Evolutionary conservation across 2,797 vertebrate genomes (phyloP).

Genomic region (Peromyscus eremicus): DNA sequence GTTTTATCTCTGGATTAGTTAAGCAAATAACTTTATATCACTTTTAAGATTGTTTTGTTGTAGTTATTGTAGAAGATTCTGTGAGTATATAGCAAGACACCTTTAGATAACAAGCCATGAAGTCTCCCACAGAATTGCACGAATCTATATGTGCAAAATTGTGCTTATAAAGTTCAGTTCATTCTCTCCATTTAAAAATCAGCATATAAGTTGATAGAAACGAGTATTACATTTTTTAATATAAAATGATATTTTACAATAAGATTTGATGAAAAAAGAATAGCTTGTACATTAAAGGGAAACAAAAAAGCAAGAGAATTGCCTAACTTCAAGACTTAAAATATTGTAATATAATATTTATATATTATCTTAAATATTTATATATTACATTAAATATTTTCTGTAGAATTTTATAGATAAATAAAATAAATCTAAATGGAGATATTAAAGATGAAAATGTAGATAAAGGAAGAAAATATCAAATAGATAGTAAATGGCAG

Average conservation of each 20-base stretch:
- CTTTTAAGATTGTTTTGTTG: constrained; percentile 2
- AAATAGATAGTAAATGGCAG: not conserved
- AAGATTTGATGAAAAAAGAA: constrained; percentile 22
- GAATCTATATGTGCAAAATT: not conserved
- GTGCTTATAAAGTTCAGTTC: not conserved
- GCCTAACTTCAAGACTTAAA: not conserved
- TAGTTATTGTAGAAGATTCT: not conserved
- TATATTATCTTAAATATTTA: too few relatives aligned
- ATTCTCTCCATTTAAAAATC: not conserved
- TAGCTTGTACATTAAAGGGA: not conserved
- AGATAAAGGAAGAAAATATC: not conserved
- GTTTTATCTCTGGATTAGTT: constrained; percentile 45
- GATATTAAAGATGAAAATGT: not conserved
- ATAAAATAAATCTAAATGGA: constrained; percentile 18
- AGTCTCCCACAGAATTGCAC: constrained; percentile 15
- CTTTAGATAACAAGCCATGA: not conserved
- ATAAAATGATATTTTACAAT: constrained; percentile 30
- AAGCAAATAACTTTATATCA: constrained; percentile 27
- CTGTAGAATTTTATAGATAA: not conserved
- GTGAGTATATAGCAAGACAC: not conserved
- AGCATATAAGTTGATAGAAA: not conserved
- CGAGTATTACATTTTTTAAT: not conserved
- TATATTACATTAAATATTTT: too few relatives aligned
- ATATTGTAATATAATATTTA: too few relatives aligned
- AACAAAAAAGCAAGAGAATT: not conserved